Base-by-base conservation (phyloP, 2,113 vertebrate species). In the Plecotus auritus region DNA sequence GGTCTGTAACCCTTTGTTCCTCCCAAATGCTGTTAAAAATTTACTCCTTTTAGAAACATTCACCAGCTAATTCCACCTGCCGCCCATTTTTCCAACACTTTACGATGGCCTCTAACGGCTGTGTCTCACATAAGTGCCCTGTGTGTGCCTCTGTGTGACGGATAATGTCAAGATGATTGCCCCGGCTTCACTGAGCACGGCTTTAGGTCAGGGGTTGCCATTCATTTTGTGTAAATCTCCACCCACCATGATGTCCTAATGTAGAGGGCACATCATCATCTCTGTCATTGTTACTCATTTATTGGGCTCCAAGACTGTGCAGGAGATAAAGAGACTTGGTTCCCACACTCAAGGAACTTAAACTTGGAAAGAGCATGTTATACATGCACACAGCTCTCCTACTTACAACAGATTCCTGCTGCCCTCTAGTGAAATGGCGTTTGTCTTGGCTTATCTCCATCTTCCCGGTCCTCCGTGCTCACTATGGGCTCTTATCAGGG, bases 11-110 rank as follows among this genome's bases (percentile, higher is more conserved):
- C 37, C 80, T 94, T 95, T 56, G 49, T 72, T 94, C 70, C 54
- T 82, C 32, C 37, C 83, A 28, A 56, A 73, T 37, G 5, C 78
- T 94, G 69, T 93, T 96, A 88, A 88, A 95, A 82, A 64, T 83
- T 54, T 72, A 90, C 93, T 76, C 61, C 59, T 81, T 94, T 93
- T 54, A 72, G 95, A 90, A 95, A 54, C n/a, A 22, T 83, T 90
- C 82, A 78, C 73, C 73, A 90, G 77, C n/a, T 51, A 49, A 74
- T 84, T 37, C 90, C 88, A 92, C 82, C 95, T 88, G 92, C 83
- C 64, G 61, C 17, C 51, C 20, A 5, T 64, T 92, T 83, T 85
- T 72, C 67, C 42, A 83, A 37, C 42, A 26, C 42, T 95, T 90
- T 96, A 77, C 54, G 77, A 70, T 66, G 16, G 32, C 32, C 59